phyloP scores from a whole-genome alignment of 2,888 invertebrate genomes.

The Ischnura elegans region DNA sequence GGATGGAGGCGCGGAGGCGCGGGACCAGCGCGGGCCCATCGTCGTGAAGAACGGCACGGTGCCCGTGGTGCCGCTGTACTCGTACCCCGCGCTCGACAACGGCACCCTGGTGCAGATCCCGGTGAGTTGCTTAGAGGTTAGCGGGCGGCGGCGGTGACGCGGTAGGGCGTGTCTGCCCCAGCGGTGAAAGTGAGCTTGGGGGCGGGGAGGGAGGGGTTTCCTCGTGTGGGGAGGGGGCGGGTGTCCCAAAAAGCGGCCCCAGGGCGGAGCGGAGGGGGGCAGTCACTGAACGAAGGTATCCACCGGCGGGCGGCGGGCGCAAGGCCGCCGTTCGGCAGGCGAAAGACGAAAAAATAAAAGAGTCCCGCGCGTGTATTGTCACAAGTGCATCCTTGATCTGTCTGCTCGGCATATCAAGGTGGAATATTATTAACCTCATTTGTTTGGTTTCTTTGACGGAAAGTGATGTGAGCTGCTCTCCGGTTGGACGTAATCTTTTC shows the following conservation, averaged over 20 bases:
- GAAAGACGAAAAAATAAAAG: not conserved
- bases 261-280: not conserved
- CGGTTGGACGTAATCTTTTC: not conserved
- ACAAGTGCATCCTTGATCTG: not conserved
- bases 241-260: conserved; percentile 1
- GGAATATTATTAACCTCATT: conserved; percentile 42
- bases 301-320: too few species aligned
- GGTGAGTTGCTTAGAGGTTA: conserved; percentile 82
- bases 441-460: conserved; percentile 42
- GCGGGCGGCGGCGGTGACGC: not conserved
- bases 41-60: conserved; percentile 90
- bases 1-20: conserved; percentile 78
- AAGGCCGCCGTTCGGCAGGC: conserved; percentile 24
- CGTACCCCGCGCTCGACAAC: conserved; percentile 91
- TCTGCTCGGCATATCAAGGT: conserved; percentile 11
- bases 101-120: conserved; percentile 94
- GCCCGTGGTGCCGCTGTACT: conserved; percentile 92
- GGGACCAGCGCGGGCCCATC: conserved; percentile 90
- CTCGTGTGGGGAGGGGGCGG: not conserved
- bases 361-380: conserved; percentile 1
- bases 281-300: conserved; percentile 25
- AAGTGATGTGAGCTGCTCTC: conserved; percentile 12
- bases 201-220: not conserved
- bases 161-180: not conserved
- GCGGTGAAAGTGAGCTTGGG: not conserved